Evolutionary conservation across 2,797 vertebrate species (phyloP), one percentile per base, ranked within the genome.

Genomic region (Rhabdomys pumilio): DNA sequence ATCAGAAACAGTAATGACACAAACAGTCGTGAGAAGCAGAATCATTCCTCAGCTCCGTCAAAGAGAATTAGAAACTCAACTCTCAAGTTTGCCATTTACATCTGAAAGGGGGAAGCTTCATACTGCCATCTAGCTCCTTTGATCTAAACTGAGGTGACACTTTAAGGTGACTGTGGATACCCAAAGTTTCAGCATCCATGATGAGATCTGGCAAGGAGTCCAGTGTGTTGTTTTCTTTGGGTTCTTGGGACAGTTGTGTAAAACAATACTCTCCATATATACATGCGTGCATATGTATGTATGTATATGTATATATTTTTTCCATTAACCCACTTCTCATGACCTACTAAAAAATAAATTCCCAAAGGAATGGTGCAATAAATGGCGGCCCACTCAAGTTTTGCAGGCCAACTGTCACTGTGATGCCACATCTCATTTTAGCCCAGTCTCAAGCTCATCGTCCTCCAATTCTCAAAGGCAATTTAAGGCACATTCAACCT

Each of bases 391-490:
- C 75, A 73, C 83, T 80, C 63, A 95, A 91, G 76, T 94, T 93
- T 55, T 83, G 72, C 76, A 96, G 94, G 88, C 84, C 77, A 91
- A 94, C 82, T 85, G 69, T 96, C 89, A 89, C 61, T 77, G 9
- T 44, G 94, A 93, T 94, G 94, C 90, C 93, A 96, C 93, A 87
- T 97, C 94, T 96, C 79, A 95, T 93, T 92, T 96, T 83, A 96
- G 76, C 73, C 63, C 77, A 90, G 44, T 93, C 95, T 95, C 93
- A 89, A 95, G 63, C 89, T 26, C 82, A 89, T 19, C 50, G 53
- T 19, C 50, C 38, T 89, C 59, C n/a, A 97, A 69, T 77, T 96
- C 93, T 97, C 91, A 44, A 93, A 96, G 88, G 94, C 82, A 83
- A 94, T 75, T 65, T 86, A 94, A 97, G 65, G 9, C 92, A 82